Evolutionary conservation across 1,140 invertebrate genomes (phyloP).

Genomic region (Drosophila simulans): DNA sequence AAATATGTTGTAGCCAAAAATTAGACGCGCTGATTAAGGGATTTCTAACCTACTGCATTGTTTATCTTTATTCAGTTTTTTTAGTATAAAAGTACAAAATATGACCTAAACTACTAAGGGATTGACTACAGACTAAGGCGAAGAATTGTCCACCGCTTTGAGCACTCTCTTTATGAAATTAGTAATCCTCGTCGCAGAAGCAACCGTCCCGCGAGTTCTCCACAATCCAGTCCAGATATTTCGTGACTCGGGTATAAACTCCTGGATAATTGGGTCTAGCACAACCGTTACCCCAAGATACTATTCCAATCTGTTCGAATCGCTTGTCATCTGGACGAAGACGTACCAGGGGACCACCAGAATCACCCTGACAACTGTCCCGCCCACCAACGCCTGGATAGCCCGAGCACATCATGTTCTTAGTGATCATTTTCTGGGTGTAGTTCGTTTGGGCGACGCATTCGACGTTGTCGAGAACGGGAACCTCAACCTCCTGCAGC

Average conservation of each 20-base stretch:
- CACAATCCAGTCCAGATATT: slow-evolving; percentile 91
- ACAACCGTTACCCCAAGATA: slow-evolving; percentile 89
- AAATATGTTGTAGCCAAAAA: too few relatives aligned
- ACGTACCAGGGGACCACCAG: slow-evolving; percentile 93
- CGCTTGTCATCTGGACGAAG: slow-evolving; percentile 89
- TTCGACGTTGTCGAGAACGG: slow-evolving; percentile 91
- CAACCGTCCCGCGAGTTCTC: slow-evolving; percentile 90
- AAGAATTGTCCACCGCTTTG: slow-evolving; percentile 20
- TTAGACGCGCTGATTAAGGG: background rate
- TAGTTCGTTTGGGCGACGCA: slow-evolving; percentile 92
- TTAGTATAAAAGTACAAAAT: slow-evolving; percentile 58
- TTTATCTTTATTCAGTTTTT: slow-evolving; percentile 68
- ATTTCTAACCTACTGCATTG: slow-evolving; percentile 56
- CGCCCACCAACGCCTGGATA: slow-evolving; percentile 90
- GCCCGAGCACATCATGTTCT: slow-evolving; percentile 94
- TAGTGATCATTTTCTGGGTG: slow-evolving; percentile 91
- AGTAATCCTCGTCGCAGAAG: slow-evolving; percentile 87
- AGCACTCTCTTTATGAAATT: slow-evolving; percentile 6
- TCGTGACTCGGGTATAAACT: slow-evolving; percentile 91
- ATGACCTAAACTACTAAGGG: slow-evolving; percentile 49
- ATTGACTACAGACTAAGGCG: slow-evolving; percentile 54
- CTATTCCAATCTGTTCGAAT: slow-evolving; percentile 91
- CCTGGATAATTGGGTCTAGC: slow-evolving; percentile 90
- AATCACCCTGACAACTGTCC: slow-evolving; percentile 96
- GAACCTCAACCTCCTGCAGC: slow-evolving; percentile 92